Evolutionary conservation across 1,140 invertebrate species (phyloP).

Genomic region (Sesamia nonagrioides): DNA sequence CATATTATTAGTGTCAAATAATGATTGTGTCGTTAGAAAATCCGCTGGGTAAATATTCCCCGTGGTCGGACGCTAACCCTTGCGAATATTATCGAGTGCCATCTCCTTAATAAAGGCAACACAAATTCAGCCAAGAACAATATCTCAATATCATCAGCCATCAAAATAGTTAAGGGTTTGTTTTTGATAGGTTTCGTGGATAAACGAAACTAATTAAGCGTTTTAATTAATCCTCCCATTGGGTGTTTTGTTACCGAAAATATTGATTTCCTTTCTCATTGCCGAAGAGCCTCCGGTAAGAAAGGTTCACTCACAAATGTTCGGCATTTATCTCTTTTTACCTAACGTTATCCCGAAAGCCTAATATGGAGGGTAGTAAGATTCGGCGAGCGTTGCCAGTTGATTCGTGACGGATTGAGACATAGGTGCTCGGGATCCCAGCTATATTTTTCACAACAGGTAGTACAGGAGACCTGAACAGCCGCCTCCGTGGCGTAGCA

Average conservation of each 20-base stretch:
- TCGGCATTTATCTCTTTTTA: conserved; percentile 49
- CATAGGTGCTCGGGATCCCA: conserved; percentile 1
- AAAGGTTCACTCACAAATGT: conserved; percentile 52
- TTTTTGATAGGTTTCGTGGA: conserved; percentile 77
- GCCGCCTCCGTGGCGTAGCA: too few relatives aligned
- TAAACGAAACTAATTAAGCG: conserved; percentile 84
- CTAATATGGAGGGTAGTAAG: conserved; percentile 29
- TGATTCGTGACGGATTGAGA: conserved; percentile 31
- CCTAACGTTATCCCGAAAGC: conserved; percentile 35
- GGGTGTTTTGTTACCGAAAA: conserved; percentile 79
- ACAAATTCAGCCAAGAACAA: conserved; percentile 61
- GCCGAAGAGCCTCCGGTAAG: conserved; percentile 47
- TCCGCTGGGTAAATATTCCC: conserved; percentile 35
- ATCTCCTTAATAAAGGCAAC: conserved; percentile 48
- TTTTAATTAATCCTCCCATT: conserved; percentile 82
- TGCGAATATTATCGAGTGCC: conserved; percentile 32
- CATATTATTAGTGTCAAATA: conserved; percentile 28
- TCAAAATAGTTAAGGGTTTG: conserved; percentile 71
- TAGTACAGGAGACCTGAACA: conserved; percentile 9
- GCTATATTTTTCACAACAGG: conserved; percentile 36
- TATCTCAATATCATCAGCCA: conserved; percentile 71
- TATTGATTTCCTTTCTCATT: conserved; percentile 69
- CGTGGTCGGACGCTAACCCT: conserved; percentile 36
- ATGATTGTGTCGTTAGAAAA: conserved; percentile 29
- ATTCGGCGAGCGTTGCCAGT: conserved; percentile 21